These are phyloP conservation scores for Hirtodrosophila confusa DNA, from an alignment of 2,888 invertebrate genomes.

Conservation along the genomic window DNA sequence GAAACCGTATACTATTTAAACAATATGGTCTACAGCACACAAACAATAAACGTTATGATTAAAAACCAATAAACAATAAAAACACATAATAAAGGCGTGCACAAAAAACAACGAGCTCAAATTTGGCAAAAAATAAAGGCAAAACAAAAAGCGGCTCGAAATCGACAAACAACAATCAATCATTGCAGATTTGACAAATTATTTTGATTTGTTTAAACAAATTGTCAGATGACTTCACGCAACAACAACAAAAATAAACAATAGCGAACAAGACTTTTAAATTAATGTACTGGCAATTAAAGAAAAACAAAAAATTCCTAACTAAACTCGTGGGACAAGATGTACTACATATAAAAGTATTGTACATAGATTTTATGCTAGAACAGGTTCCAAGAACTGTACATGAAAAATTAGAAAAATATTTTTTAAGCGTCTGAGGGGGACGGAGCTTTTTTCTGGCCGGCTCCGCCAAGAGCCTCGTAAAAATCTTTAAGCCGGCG, in stretches of 20 bases:
- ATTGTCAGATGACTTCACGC: slow-evolving; percentile 71
- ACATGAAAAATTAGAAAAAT: slow-evolving; percentile 10
- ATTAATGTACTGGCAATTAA: slow-evolving; percentile 57
- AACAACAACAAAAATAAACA: slow-evolving; percentile 38
- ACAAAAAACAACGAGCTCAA: slow-evolving; percentile 43
- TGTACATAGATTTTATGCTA: neutral
- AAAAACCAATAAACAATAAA: slow-evolving; percentile 74
- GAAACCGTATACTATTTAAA: slow-evolving; percentile 17
- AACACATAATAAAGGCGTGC: slow-evolving; percentile 40
- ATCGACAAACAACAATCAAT: slow-evolving; percentile 58
- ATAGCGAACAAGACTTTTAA: slow-evolving; percentile 54
- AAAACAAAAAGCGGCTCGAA: slow-evolving; percentile 25
- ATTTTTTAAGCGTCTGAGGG: slow-evolving; percentile 1
- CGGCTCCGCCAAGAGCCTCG: slow-evolving; percentile 13
- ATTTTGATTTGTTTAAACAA: slow-evolving; percentile 65
- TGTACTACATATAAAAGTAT: neutral
- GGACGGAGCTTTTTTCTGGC: slow-evolving; percentile 13
- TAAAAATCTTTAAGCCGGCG: slow-evolving; percentile 37
- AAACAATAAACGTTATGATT: slow-evolving; percentile 72
- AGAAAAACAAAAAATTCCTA: slow-evolving; percentile 46
- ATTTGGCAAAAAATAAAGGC: slow-evolving; percentile 45
- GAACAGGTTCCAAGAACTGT: slow-evolving; percentile 22
- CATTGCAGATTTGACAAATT: slow-evolving; percentile 55
- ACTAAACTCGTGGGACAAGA: slow-evolving; percentile 2
- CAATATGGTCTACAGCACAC: slow-evolving; percentile 57